Evolutionary conservation across 2,888 invertebrate species (phyloP).

Genomic region (Eretmocerus hayati): DNA sequence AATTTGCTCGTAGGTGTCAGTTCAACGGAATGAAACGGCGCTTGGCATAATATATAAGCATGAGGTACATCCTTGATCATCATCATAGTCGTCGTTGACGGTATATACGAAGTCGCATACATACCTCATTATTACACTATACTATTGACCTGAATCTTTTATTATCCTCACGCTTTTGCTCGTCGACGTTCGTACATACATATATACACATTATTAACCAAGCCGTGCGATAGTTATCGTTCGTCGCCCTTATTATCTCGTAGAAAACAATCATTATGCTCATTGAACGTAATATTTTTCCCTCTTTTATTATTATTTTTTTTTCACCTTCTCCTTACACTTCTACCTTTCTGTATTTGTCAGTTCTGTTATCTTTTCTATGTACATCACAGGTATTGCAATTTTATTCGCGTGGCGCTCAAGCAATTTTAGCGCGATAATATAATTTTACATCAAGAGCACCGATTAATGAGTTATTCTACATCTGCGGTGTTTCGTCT

Average conservation of each 20-base stretch:
- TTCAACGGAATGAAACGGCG: constrained; percentile 14
- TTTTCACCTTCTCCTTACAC: no score
- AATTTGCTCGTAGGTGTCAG: constrained; percentile 20
- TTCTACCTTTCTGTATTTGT: no score
- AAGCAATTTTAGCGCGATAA: no score
- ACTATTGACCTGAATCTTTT: constrained; percentile 40
- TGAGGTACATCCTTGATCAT: constrained; percentile 18
- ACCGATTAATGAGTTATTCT: no score
- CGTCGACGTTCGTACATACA: constrained; percentile 16
- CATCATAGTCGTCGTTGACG: constrained; percentile 1
- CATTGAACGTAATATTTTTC: constrained; percentile 29
- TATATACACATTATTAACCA: constrained; percentile 12
- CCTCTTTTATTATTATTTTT: no score
- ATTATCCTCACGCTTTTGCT: constrained; percentile 31
- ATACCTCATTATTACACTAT: constrained; percentile 31
- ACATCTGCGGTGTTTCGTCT: no score
- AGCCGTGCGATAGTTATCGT: constrained; percentile 20
- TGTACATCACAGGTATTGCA: no score
- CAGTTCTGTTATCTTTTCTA: no score
- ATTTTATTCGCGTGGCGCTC: no score
- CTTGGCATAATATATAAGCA: constrained; percentile 16
- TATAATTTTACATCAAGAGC: no score
- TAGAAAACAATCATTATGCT: constrained; percentile 41
- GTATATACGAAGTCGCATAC: no score
- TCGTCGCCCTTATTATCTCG: constrained; percentile 34